Evolutionary conservation across 2,888 invertebrate genomes (phyloP).

Genomic region (Lottia scabra): DNA sequence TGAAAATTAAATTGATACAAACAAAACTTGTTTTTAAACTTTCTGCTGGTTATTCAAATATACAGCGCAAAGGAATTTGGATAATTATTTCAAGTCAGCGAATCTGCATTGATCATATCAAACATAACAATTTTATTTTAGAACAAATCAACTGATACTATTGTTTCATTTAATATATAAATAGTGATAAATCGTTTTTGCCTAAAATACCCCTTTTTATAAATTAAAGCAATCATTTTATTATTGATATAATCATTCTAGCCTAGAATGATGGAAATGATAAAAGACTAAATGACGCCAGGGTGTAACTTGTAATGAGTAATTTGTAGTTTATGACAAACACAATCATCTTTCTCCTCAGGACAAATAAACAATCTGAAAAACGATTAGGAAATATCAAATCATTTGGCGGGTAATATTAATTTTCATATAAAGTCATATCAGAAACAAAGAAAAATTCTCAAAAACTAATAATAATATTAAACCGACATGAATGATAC

Average conservation of each 20-base stretch:
- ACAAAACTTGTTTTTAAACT: too few species aligned
- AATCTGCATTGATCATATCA: too few species aligned
- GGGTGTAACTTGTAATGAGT: neutral
- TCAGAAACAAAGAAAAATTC: neutral
- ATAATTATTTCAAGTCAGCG: too few species aligned
- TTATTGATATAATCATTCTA: neutral
- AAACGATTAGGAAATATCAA: neutral
- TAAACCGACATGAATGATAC: neutral
- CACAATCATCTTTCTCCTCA: neutral
- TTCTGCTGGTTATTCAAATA: too few species aligned
- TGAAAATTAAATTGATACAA: too few species aligned
- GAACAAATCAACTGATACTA: too few species aligned
- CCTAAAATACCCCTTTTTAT: neutral
- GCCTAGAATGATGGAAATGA: neutral
- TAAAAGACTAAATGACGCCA: neutral
- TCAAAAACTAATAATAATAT: neutral
- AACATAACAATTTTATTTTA: too few species aligned
- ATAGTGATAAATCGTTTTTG: too few species aligned
- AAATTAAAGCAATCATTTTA: slow-evolving; percentile 3
- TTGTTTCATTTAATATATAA: too few species aligned
- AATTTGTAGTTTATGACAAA: slow-evolving; percentile 4
- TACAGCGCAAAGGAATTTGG: too few species aligned
- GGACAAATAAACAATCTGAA: slow-evolving; percentile 4
- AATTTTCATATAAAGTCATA: neutral
- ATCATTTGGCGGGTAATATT: neutral